A percentile compares a stretch with the other conserved stretches of the same genome.
Conservation (phyloP, 2,888 invertebrate genomes). For the Cephus spinipes region DNA sequence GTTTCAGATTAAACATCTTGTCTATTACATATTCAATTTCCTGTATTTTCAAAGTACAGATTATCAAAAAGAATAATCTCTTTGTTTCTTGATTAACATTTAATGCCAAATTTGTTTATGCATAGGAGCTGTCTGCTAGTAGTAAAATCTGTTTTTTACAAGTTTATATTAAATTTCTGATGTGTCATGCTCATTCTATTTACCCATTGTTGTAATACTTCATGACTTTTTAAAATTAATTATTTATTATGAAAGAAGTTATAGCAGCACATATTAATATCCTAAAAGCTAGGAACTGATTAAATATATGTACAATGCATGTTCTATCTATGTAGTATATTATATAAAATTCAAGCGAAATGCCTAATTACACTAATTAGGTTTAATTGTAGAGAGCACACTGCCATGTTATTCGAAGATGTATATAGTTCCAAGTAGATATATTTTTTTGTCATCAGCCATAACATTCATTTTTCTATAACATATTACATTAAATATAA, state of each 20-base stretch:
- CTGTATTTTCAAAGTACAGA: neutral
- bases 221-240: neutral
- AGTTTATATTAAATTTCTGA: neutral
- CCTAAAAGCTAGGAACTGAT: neutral
- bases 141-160: neutral
- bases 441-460: neutral
- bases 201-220: no score
- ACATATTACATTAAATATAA: neutral
- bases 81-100: neutral
- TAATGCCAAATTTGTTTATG: neutral
- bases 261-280: neutral
- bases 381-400: neutral
- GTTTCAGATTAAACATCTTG: neutral
- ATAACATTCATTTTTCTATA: neutral
- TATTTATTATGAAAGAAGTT: neutral
- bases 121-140: neutral
- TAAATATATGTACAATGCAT: neutral
- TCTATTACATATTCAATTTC: neutral
- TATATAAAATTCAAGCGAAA: neutral
- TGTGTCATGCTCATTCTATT: neutral
- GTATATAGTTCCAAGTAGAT: neutral
- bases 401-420: neutral
- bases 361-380: neutral
- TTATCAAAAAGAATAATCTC: neutral
- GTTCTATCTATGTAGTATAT: neutral